phyloP scores from a whole-genome alignment of 2,888 invertebrate genomes.

The Myopa tessellatipennis region DNA sequence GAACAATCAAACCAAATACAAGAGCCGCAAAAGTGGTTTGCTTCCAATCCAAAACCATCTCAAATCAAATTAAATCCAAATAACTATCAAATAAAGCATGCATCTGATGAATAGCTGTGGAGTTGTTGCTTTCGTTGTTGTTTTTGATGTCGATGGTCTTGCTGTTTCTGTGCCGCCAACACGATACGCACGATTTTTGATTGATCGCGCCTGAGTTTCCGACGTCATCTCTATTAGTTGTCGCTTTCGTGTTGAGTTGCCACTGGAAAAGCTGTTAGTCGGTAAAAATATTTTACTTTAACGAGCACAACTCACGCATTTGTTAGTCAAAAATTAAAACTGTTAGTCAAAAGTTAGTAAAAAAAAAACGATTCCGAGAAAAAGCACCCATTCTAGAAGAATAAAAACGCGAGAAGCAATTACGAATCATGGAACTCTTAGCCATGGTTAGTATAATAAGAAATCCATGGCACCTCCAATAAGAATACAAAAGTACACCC shows the following conservation, averaged over 20 bases:
- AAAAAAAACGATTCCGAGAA: too few relatives aligned
- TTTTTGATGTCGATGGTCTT: neutral
- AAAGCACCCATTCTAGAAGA: too few relatives aligned
- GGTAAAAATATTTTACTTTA: neutral
- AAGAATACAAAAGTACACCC: too few relatives aligned
- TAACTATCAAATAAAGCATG: constrained; percentile 1
- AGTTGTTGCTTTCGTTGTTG: neutral
- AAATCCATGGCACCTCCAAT: too few relatives aligned
- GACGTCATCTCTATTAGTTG: neutral
- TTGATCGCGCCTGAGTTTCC: constrained; percentile 11
- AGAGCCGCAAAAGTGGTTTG: neutral
- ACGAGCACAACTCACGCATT: too few relatives aligned
- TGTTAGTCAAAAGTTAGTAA: too few relatives aligned
- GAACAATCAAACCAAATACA: neutral
- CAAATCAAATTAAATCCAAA: constrained; percentile 31
- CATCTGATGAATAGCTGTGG: neutral
- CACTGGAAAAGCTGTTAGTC: neutral
- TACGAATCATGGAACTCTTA: too few relatives aligned
- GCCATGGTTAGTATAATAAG: too few relatives aligned
- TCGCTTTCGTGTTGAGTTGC: neutral
- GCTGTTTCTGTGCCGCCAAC: constrained; percentile 4
- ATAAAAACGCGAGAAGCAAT: too few relatives aligned
- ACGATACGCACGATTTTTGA: constrained; percentile 28
- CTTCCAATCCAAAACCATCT: constrained; percentile 22
- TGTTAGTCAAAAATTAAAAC: too few relatives aligned